Evolutionary conservation across 2,888 invertebrate species (phyloP).

Genomic region (Plebejus anna): DNA sequence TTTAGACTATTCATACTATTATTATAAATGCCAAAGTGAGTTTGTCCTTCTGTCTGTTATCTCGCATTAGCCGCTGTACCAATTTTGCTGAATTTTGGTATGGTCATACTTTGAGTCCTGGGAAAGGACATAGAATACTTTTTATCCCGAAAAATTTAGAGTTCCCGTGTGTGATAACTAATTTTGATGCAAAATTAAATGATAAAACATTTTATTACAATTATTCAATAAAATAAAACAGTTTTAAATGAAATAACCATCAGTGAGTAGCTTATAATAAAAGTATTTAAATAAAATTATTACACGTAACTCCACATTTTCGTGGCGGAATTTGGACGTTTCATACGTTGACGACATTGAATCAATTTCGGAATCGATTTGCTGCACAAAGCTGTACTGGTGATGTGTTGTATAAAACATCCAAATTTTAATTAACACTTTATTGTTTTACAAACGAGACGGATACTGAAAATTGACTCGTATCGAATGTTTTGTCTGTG

Average conservation of each 20-base stretch:
- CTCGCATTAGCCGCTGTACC: too few relatives aligned
- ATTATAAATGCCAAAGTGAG: too few relatives aligned
- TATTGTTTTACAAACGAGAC: conserved; percentile 9
- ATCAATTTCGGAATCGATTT: conserved; percentile 29
- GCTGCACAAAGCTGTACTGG: conserved; percentile 20
- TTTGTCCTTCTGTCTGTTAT: too few relatives aligned
- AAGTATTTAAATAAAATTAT: not conserved
- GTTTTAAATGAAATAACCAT: too few relatives aligned
- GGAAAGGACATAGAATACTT: too few relatives aligned
- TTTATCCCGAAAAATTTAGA: too few relatives aligned
- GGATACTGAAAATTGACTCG: not conserved
- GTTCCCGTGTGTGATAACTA: too few relatives aligned
- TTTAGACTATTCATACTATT: not conserved
- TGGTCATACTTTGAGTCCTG: too few relatives aligned
- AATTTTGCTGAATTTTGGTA: too few relatives aligned
- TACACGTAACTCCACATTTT: not conserved
- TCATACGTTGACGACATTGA: conserved; percentile 19
- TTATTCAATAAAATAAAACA: too few relatives aligned
- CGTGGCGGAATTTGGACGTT: conserved; percentile 8
- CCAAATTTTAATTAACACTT: conserved; percentile 14
- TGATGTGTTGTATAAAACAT: conserved; percentile 1
- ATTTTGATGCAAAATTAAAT: too few relatives aligned
- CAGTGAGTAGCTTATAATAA: not conserved
- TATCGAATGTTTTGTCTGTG: not conserved
- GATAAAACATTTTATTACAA: too few relatives aligned